Conservation (phyloP, 2,888 invertebrate genomes). For the Drosophila falleni region DNA sequence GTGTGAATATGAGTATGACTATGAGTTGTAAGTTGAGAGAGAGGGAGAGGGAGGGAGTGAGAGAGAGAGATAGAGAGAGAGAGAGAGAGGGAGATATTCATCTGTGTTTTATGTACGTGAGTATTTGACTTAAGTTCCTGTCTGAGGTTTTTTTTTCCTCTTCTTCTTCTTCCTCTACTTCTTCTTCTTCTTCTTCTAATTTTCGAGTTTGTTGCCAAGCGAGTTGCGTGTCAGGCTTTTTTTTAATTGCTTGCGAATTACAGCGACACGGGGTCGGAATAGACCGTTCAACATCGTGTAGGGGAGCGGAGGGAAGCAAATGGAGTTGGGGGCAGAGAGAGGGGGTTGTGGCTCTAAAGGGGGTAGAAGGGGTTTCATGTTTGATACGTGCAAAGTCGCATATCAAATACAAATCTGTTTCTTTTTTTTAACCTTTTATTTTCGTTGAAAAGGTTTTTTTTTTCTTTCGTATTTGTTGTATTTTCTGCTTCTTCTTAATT, state of each 20-base stretch:
- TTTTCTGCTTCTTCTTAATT: neutral
- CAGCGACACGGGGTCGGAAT: constrained; percentile 51
- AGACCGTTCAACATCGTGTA: neutral
- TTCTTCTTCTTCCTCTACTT: constrained; percentile 38
- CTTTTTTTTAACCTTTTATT: constrained; percentile 15
- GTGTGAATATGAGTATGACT: constrained; percentile 18
- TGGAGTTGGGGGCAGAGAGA: neutral
- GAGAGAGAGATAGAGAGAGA: neutral
- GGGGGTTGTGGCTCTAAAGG: neutral
- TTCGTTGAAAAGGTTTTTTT: constrained; percentile 40
- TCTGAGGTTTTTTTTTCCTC: constrained; percentile 52
- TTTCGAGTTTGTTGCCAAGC: constrained; percentile 68
- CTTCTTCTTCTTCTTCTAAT: constrained; percentile 45
- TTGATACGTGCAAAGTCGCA: constrained; percentile 60
- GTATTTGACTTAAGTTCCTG: constrained; percentile 58
- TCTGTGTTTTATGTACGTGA: constrained; percentile 31
- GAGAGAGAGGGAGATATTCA: constrained; percentile 6
- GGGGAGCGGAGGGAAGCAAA: neutral
- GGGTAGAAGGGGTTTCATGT: constrained; percentile 40
- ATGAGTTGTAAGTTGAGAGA: constrained; percentile 39
- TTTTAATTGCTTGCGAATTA: constrained; percentile 77
- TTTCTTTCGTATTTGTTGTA: neutral
- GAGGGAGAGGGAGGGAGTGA: neutral
- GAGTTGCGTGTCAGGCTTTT: constrained; percentile 57
- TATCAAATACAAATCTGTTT: constrained; percentile 58